Percentiles rank a stretch among this genome's conserved stretches.
Conservation (phyloP, 2,113 vertebrate genomes). For the Lepisosteus oculatus region DNA sequence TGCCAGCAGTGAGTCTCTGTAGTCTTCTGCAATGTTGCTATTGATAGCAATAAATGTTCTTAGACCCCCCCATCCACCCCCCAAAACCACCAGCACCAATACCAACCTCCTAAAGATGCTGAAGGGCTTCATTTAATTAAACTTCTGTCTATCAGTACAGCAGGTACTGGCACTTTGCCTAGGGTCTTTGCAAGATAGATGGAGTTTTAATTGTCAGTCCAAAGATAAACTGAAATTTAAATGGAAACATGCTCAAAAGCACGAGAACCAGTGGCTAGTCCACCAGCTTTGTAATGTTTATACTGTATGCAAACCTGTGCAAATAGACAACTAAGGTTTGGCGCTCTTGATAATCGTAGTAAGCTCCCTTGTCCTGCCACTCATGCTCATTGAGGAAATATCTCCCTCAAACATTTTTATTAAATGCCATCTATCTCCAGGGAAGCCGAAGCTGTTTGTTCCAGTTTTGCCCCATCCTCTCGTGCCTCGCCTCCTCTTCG, state of each 20-base stretch:
- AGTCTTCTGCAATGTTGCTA: constrained; percentile 13
- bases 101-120: constrained; percentile 23
- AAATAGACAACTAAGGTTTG: not conserved
- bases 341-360: not conserved
- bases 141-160: constrained; percentile 41
- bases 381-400: constrained; percentile 11
- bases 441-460: too few relatives aligned
- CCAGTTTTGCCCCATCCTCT: too few relatives aligned
- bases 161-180: constrained; percentile 27
- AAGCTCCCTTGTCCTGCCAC: not conserved
- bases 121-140: constrained; percentile 48
- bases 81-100: not conserved
- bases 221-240: constrained; percentile 44
- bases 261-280: not conserved
- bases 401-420: not conserved
- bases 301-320: not conserved
- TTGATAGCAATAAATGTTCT: constrained; percentile 17
- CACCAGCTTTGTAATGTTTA: not conserved
- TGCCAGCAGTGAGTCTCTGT: not conserved
- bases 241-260: constrained; percentile 21
- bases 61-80: not conserved
- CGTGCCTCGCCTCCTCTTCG: too few relatives aligned
- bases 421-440: too few relatives aligned
- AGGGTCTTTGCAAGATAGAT: constrained; percentile 35
- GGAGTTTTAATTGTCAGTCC: constrained; percentile 42